Base-by-base conservation (phyloP, 2,113 vertebrate genomes). In the Indicator indicator region DNA sequence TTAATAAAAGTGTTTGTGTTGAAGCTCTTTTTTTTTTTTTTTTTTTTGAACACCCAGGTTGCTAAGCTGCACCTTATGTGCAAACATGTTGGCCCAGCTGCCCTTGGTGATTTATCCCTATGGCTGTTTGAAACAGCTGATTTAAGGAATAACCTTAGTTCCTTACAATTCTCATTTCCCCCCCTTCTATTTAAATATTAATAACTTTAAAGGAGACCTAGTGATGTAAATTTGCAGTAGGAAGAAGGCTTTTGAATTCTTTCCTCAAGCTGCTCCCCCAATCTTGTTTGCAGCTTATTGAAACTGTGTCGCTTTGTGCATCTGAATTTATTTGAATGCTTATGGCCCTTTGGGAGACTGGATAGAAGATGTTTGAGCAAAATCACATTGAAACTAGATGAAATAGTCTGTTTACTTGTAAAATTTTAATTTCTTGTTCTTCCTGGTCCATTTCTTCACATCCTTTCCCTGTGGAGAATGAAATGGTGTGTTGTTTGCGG, bases 401-500 rank as follows among this genome's bases (percentile, higher is more conserved):
- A 63, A 38, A 10, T 33, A 11, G 1, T 7, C 1, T 8, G 3
- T 46, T 58, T 30, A 8, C 5, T 81, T 48, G 5, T 56, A 12
- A 52, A 48, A 56, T 36, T 4, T 26, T n/a, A 4, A 20, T 78
- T 65, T 81, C 6, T 74, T 68, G 83, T 2, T 86, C 33, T 78
- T 83, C 9, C n/a, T 65, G 4, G 2, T 24, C 9, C 0, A 0
- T 77, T 64, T 80, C 8, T 65, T 73, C 0, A 0, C 44, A 0
- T 28, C 2, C 38, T 84, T 82, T 89, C 17, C 5, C 28, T 60
- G 48, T 52, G 42, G n/a, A 68, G 14, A 9, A 32, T 20, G 17
- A 71, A 59, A 11, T 33, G 9, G 2, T 82, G 5, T 30, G 56
- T 62, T 56, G 12, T 74, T 42, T 65, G 12, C 12, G 12, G 5